Evolutionary conservation across 1,140 invertebrate species (phyloP), one percentile per base, ranked within the genome.

Genomic region (Camponotus pennsylvanicus): DNA sequence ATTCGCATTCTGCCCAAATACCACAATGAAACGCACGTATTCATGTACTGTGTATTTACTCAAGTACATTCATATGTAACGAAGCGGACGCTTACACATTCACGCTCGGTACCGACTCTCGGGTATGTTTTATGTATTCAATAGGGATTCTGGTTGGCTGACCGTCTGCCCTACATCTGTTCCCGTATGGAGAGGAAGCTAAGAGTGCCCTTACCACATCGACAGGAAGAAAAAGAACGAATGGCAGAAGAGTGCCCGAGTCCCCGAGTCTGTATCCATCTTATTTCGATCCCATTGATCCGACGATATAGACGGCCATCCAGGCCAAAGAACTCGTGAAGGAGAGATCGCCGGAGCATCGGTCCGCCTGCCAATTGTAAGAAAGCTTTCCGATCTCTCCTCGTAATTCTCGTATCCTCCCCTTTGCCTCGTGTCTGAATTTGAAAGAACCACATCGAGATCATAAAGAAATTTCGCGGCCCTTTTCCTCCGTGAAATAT

Each of bases 121-220:
- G 52, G 82, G 18, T 71, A 76, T 90, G 88, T 92, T 92, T 91
- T 89, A 91, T 92, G 87, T 89, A 92, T 91, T 92, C 89, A 91
- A 91, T 89, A 87, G 45, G 64, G 85, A 92, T 92, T 92, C 91
- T 82, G 86, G 86, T 85, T 87, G 89, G 91, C 86, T 88, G 86
- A 91, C 78, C 86, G 88, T 49, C 86, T 89, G 91, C 86, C 92
- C 92, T 90, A 92, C 87, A 93, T 93, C 88, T 86, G 75, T 76
- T 86, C 85, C 86, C 85, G 79, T 82, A 64, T 64, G 67, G 66
- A 88, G 87, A 90, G 90, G 40, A 71, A 89, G 83, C 78, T 75
- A 71, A 88, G 88, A 78, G 85, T 89, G 49, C 49, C 15, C 64
- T 40, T 18, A 5, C 9, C 9, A 18, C 13, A 8, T 21, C 18